phyloP scores from a whole-genome alignment of 2,888 invertebrate species.

The Apodemia mormo region DNA sequence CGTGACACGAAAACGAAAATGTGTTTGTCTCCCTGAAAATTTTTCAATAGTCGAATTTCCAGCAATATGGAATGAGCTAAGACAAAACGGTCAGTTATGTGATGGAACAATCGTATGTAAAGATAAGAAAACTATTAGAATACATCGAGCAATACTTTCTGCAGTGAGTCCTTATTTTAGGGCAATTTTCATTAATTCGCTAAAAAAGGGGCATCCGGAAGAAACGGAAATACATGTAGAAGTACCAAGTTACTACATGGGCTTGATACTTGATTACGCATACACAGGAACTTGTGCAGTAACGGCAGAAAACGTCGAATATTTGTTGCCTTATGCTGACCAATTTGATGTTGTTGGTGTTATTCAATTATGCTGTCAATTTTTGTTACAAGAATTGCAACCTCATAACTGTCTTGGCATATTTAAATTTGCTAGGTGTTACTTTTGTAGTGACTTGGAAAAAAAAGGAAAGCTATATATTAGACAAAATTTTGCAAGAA shows the following conservation, averaged over 20 bases:
- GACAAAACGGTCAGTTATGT: slow-evolving; percentile 84
- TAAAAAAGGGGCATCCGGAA: slow-evolving; percentile 83
- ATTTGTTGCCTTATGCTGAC: slow-evolving; percentile 86
- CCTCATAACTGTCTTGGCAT: slow-evolving; percentile 88
- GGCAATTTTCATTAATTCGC: slow-evolving; percentile 86
- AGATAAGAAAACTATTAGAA: slow-evolving; percentile 82
- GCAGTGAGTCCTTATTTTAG: slow-evolving; percentile 88
- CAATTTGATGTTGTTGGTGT: slow-evolving; percentile 88
- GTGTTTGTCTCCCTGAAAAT: slow-evolving; percentile 83
- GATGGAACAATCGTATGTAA: slow-evolving; percentile 86
- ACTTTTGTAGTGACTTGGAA: slow-evolving; percentile 86
- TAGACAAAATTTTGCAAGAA: slow-evolving; percentile 81
- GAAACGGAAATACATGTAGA: slow-evolving; percentile 83
- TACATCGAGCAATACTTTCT: slow-evolving; percentile 87
- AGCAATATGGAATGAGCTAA: slow-evolving; percentile 85
- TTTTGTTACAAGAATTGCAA: slow-evolving; percentile 83
- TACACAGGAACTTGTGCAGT: slow-evolving; percentile 87
- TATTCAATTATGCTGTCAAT: slow-evolving; percentile 86
- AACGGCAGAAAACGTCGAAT: slow-evolving; percentile 85
- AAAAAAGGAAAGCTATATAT: slow-evolving; percentile 82
- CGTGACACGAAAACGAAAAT: slow-evolving; percentile 76
- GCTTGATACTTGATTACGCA: slow-evolving; percentile 86
- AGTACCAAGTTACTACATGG: slow-evolving; percentile 82
- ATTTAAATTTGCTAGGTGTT: slow-evolving; percentile 85
- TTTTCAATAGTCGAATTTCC: slow-evolving; percentile 84